Evolutionary conservation across 2,888 invertebrate species (phyloP), one percentile per base, ranked within the genome.

Genomic region (Oscheius sp.): DNA sequence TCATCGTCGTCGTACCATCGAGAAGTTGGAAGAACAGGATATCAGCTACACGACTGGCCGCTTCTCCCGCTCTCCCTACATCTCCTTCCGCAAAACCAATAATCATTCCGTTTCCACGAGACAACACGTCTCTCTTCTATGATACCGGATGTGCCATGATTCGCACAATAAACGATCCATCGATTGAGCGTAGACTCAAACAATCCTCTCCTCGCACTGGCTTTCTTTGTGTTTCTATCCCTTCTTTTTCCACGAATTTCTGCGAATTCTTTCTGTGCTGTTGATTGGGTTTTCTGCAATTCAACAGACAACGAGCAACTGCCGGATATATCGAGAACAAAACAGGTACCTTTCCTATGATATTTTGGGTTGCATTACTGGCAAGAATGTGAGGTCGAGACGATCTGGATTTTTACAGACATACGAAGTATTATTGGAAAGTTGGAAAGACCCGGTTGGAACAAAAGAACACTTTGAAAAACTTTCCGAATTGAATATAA

Each of bases 21-120:
- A 41, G 41, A 64, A 64, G 20, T 50, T 64, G 24, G 61, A 12
- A n/a, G 59, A 38, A n/a, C 32, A 41, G 50, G 63, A 33, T 20
- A 41, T 36, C 33, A 24, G 36, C 24, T 33, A 28, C 17, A 30
- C 63, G 9, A n/a, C 45, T 24, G 32, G 24, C n/a, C 51, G 54
- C 1, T 36, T 54, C 2, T 44, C 54, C 22, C 51, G 56, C 14
- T 65, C 65, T 20, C 65, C 65, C 9, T 65, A 65, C n/a, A 56
- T 65, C 20, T 65, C 65, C 38, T 65, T 65, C 54, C 65, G 65
- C 6, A 65, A 65, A 8, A 62, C 33, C 32, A 59, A 59, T 44
- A 59, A 59, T 6, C 38, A 28, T 8, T 41, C 59, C 12, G 20
- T 57, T 17, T n/a, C 54, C 3, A 33, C 54, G 1, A 50, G 41